Evolutionary conservation across 2,113 vertebrate genomes (phyloP).

Genomic region (Corvus cornix): DNA sequence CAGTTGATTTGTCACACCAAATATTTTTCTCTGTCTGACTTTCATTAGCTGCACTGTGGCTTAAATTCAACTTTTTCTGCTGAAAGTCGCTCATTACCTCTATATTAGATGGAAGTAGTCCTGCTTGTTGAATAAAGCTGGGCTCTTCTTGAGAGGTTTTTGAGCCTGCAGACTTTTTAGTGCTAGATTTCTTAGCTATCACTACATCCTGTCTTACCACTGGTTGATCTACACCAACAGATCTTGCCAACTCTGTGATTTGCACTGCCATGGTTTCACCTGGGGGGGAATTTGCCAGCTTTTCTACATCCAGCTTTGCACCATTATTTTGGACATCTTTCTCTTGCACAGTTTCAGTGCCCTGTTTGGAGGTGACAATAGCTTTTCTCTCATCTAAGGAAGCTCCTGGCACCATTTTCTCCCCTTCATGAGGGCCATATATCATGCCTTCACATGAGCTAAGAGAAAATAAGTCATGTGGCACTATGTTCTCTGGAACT

Average conservation of each 20-base stretch:
- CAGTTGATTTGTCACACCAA: slow-evolving; percentile 49
- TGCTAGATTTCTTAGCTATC: slow-evolving; percentile 31
- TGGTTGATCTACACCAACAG: slow-evolving; percentile 6
- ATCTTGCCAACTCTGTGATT: neutral
- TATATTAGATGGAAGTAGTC: slow-evolving; percentile 9
- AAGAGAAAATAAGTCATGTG: slow-evolving; percentile 37
- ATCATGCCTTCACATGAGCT: slow-evolving; percentile 55
- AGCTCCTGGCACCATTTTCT: slow-evolving; percentile 21
- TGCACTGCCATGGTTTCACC: slow-evolving; percentile 32
- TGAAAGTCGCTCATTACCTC: slow-evolving; percentile 42
- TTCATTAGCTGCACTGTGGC: neutral
- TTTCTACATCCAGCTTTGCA: slow-evolving; percentile 22
- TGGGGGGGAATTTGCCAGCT: neutral
- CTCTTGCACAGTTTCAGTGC: slow-evolving; percentile 11
- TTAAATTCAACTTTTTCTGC: slow-evolving; percentile 46
- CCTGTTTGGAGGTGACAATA: neutral
- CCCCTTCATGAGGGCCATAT: neutral
- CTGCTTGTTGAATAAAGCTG: slow-evolving; percentile 23
- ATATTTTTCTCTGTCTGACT: slow-evolving; percentile 25
- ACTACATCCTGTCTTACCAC: neutral
- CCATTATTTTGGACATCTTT: slow-evolving; percentile 26
- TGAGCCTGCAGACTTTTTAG: slow-evolving; percentile 11
- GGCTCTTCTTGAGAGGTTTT: slow-evolving; percentile 24
- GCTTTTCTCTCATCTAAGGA: slow-evolving; percentile 42
- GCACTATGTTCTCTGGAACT: slow-evolving; percentile 34